These are phyloP conservation scores for Mechanitis messenoides DNA, from an alignment of 2,888 invertebrate species.

Conservation along the genomic window DNA sequence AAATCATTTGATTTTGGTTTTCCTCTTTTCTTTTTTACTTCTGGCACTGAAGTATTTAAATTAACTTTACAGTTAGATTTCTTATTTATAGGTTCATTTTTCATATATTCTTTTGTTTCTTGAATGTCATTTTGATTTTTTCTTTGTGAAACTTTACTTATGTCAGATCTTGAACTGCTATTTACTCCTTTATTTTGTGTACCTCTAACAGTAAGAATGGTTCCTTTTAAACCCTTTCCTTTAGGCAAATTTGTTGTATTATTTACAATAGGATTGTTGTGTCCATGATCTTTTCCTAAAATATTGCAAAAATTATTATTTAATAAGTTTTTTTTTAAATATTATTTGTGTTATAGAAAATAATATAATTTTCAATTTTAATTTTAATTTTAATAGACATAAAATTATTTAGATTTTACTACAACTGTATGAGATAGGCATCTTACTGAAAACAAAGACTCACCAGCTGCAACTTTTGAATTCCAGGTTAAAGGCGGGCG, in stretches of 20 bases:
- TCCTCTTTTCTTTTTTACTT: neutral
- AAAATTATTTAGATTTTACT: neutral
- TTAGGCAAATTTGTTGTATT: conserved; percentile 12
- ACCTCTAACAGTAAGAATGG: conserved; percentile 15
- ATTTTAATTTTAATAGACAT: neutral
- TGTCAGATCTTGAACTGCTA: conserved; percentile 12
- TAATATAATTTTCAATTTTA: neutral
- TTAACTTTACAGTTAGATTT: conserved; percentile 9
- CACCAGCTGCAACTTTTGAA: conserved; percentile 29
- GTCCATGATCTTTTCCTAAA: conserved; percentile 2
- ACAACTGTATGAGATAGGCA: too few species aligned
- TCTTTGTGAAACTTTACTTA: conserved; percentile 8
- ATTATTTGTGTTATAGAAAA: too few species aligned
- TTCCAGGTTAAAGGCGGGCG: conserved; percentile 27
- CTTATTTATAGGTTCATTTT: conserved; percentile 8
- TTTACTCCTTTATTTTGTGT: conserved; percentile 14
- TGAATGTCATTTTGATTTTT: neutral
- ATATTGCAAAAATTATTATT: neutral
- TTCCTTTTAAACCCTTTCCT: conserved; percentile 9
- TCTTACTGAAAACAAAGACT: conserved; percentile 12
- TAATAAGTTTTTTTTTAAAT: too few species aligned
- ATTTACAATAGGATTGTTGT: conserved; percentile 2
- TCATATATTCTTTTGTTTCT: conserved; percentile 10
- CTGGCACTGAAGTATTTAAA: conserved; percentile 1
- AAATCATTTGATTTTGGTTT: conserved; percentile 9